Evolutionary conservation across 2,888 invertebrate species (phyloP).

Genomic region (Tetranychus piercei): DNA sequence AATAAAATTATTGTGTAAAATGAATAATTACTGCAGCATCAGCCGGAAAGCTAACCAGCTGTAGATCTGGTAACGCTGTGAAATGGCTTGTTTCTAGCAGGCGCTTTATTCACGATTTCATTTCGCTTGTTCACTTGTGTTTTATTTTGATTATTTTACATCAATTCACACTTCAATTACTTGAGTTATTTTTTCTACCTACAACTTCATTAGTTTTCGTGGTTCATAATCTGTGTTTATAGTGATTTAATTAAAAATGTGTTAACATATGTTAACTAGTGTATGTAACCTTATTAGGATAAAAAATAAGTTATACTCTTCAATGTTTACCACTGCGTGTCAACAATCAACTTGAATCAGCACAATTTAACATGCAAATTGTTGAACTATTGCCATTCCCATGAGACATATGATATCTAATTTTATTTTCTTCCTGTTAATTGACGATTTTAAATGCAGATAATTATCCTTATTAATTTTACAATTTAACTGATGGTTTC

Average conservation of each 20-base stretch:
- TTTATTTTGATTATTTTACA: too few relatives aligned
- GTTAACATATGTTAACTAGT: background rate
- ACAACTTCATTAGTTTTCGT: background rate
- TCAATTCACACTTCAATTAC: too few relatives aligned
- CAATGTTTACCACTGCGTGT: background rate
- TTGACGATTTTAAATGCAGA: background rate
- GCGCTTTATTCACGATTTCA: too few relatives aligned
- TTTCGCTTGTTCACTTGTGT: too few relatives aligned
- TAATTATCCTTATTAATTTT: background rate
- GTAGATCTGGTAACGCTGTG: too few relatives aligned
- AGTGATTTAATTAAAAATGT: background rate
- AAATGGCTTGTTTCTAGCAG: too few relatives aligned
- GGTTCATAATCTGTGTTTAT: too few relatives aligned
- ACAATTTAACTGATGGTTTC: too few relatives aligned
- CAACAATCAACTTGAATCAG: constrained; percentile 1
- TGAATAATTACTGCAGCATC: too few relatives aligned
- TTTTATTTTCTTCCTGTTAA: background rate
- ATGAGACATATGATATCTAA: background rate
- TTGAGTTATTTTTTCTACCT: too few relatives aligned
- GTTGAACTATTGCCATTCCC: constrained; percentile 1
- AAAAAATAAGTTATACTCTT: background rate
- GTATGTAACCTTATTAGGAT: background rate
- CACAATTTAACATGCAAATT: background rate
- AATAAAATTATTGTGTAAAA: too few relatives aligned
- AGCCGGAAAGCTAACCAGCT: too few relatives aligned